Conservation (phyloP, 2,113 vertebrate genomes). For the Ondatra zibethicus region DNA sequence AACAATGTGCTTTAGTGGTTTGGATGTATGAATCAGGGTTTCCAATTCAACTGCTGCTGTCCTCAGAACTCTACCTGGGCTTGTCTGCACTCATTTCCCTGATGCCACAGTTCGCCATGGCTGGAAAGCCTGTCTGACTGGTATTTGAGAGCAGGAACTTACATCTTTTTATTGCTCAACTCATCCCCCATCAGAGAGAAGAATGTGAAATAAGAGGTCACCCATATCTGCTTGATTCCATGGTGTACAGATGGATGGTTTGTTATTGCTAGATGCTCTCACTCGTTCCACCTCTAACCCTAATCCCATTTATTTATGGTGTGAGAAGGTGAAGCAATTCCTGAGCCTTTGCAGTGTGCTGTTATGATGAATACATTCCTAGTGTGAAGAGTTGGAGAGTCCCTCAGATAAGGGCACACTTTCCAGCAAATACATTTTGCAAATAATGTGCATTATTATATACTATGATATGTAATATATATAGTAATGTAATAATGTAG, state of each 20-base stretch:
- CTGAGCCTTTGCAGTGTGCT: slow-evolving; percentile 33
- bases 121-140: accelerated
- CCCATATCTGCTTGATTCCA: slow-evolving; percentile 66
- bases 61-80: background rate
- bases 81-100: background rate
- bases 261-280: slow-evolving; percentile 58
- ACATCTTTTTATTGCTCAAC: slow-evolving; percentile 18
- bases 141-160: background rate
- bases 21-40: background rate
- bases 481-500: background rate
- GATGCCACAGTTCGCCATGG: background rate
- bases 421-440: background rate
- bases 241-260: slow-evolving; percentile 56
- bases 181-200: background rate
- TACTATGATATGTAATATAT: background rate
- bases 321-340: slow-evolving; percentile 64
- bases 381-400: background rate
- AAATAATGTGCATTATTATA: background rate
- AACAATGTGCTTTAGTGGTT: background rate
- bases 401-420: background rate
- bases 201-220: slow-evolving; percentile 55
- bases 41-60: background rate
- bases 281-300: slow-evolving; percentile 49
- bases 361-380: background rate
- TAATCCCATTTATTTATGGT: slow-evolving; percentile 70